Evolutionary conservation across 2,888 invertebrate genomes (phyloP).

Genomic region (Sicus ferrugineus): DNA sequence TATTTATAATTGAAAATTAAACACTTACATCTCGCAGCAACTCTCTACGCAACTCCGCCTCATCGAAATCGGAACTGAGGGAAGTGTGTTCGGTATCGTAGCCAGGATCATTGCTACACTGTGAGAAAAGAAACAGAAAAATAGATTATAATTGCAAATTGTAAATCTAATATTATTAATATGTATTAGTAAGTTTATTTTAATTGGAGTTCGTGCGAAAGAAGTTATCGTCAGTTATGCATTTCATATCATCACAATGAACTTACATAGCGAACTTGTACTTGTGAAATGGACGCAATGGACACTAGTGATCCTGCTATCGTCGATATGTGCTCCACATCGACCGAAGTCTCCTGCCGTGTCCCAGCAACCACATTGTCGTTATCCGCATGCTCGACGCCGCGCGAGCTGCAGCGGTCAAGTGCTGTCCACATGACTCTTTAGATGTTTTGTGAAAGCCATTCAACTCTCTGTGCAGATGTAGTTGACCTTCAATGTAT

Average conservation of each 20-base stretch:
- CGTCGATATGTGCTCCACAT: conserved; percentile 73
- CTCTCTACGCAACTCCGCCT: conserved; percentile 78
- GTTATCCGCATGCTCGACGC: conserved; percentile 55
- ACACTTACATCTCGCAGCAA: conserved; percentile 80
- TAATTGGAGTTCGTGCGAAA: no score
- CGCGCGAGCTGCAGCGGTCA: conserved; percentile 61
- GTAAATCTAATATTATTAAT: no score
- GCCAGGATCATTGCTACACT: conserved; percentile 68
- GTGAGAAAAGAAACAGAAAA: conserved; percentile 37
- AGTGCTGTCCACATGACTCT: conserved; percentile 46
- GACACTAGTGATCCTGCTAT: conserved; percentile 75
- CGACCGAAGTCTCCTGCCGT: conserved; percentile 71
- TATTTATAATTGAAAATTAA: not conserved
- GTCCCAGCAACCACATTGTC: conserved; percentile 54
- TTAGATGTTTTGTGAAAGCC: conserved; percentile 16
- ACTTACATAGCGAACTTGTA: conserved; percentile 60
- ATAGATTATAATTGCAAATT: no score
- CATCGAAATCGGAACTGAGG: conserved; percentile 80
- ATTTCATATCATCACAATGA: not conserved
- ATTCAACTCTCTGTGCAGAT: conserved; percentile 13
- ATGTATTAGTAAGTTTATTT: no score
- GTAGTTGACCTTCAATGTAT: not conserved
- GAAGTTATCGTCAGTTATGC: not conserved
- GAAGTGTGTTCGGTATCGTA: conserved; percentile 85
- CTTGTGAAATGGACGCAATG: conserved; percentile 69